A percentile compares a stretch with the other conserved stretches of the same genome.
Conservation (phyloP, 2,113 vertebrate species). For the Lepus europaeus region DNA sequence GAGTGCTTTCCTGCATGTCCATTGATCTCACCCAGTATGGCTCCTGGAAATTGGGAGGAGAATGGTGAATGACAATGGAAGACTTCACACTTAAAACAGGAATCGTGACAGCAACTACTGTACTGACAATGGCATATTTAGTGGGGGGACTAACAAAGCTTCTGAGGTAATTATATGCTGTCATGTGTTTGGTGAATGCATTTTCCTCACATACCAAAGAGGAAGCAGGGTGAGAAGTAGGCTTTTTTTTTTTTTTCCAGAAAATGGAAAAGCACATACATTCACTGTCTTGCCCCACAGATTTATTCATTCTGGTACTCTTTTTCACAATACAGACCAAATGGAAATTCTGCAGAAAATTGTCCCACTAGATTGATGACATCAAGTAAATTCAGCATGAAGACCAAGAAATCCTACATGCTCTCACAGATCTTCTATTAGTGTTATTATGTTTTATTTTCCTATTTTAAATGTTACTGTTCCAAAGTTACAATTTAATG, state of each 20-base stretch:
- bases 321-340: background rate
- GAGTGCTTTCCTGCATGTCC: background rate
- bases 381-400: background rate
- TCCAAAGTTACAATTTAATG: constrained; percentile 45
- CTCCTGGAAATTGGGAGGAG: background rate
- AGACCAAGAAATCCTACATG: background rate
- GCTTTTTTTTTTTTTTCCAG: background rate
- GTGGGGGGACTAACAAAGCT: background rate
- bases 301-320: background rate
- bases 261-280: background rate
- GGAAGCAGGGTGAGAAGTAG: background rate
- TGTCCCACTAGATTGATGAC: background rate
- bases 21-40: too few relatives aligned
- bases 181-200: background rate
- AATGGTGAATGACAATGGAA: background rate
- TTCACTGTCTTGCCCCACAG: background rate
- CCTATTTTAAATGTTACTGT: background rate
- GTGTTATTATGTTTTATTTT: background rate
- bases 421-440: background rate
- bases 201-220: background rate
- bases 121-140: too few relatives aligned
- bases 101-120: background rate
- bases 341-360: background rate
- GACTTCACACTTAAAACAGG: rapidly evolving
- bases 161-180: background rate